These are phyloP conservation scores for Latrodectus geometricus DNA, from an alignment of 1,140 invertebrate species.

Conservation along the genomic window DNA sequence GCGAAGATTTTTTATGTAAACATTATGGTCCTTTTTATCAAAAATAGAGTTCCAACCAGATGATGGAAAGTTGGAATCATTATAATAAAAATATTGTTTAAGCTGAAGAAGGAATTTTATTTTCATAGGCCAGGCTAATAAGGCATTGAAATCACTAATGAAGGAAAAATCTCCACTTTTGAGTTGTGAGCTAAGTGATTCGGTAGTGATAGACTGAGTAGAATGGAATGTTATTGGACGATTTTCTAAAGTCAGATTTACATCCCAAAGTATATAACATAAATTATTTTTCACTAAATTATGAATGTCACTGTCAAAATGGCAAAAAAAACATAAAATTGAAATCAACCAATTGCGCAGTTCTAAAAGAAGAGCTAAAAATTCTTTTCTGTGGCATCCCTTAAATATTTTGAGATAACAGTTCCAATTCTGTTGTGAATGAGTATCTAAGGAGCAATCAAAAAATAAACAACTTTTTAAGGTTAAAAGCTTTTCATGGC, in stretches of 20 bases:
- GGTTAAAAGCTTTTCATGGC: neutral
- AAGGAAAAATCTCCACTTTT: constrained; percentile 11
- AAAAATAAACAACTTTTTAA: constrained; percentile 5
- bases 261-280: constrained; percentile 34
- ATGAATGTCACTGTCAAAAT: constrained; percentile 10
- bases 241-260: constrained; percentile 15
- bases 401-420: neutral
- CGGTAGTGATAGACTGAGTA: neutral
- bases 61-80: neutral
- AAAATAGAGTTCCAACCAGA: constrained; percentile 5
- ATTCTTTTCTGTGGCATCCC: neutral
- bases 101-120: constrained; percentile 1
- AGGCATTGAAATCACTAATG: constrained; percentile 3
- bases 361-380: neutral
- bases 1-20: constrained; percentile 25
- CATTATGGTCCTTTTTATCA: neutral
- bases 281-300: constrained; percentile 19
- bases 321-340: neutral
- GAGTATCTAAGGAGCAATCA: neutral
- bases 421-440: neutral
- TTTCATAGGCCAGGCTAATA: constrained; percentile 23
- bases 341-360: constrained; percentile 22
- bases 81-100: neutral
- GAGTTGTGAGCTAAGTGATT: neutral
- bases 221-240: neutral